Base-by-base conservation (phyloP, 2,888 invertebrate species). In the Hypena proboscidalis region DNA sequence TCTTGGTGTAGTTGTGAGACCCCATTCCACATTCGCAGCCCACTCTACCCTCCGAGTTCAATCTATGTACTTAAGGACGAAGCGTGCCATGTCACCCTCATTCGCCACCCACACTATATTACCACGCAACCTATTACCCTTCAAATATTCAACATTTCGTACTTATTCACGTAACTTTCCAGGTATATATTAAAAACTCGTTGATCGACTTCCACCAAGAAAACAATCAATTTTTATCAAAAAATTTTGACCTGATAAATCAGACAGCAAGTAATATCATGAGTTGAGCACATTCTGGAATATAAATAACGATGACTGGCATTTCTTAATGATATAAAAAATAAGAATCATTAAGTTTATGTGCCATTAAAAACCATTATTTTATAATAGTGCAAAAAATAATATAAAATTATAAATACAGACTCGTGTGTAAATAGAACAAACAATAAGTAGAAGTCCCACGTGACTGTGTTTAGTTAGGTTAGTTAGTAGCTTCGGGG, bases 401-500 rank as follows among this genome's bases (percentile, higher is more conserved):
- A n/a, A n/a, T n/a, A n/a, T n/a, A n/a, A n/a, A n/a, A 21, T 4
- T 7, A 5, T 30, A 15, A 14, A 29, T 1, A n/a, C 8, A 32
- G 8, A 14, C 5, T 13, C 17, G 11, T 23, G 21, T 14, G 9
- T 9, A 22, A 4, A 11, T n/a, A 22, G 14, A 21, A 22, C n/a
- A 10, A 17, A 26, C 3, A 29, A 8, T 8, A 17, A 8, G 8
- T 21, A 30, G 22, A 20, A 36, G 2, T 36, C 46, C 71, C 77
- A 77, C 76, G 77, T 77, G 79, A 64, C 58, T 60, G 40, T 74
- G 74, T 78, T 76, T 75, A 69, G 70, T 69, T 61, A 63, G 55
- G 65, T 67, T 51, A 38, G 49, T n/a, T n/a, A n/a, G n/a, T n/a
- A n/a, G n/a, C n/a, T n/a, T n/a, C n/a, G 57, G 59, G 62, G 50